Evolutionary conservation across 2,113 vertebrate species (phyloP).

Genomic region (Perca fluviatilis): DNA sequence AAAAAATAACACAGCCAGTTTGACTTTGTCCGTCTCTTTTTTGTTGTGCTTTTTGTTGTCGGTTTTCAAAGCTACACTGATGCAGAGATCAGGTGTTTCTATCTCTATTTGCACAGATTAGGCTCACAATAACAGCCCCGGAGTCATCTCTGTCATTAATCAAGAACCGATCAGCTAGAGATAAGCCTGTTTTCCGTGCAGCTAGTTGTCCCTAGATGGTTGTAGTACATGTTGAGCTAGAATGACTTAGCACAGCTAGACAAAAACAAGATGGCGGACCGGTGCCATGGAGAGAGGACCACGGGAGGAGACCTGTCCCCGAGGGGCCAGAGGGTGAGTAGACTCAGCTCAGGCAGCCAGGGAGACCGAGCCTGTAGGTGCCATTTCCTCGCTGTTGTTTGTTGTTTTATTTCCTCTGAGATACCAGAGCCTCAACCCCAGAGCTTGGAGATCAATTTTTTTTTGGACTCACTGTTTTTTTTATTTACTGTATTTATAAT

Average conservation of each 20-base stretch:
- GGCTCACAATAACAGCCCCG: slow-evolving; percentile 48
- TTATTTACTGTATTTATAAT: too few species aligned
- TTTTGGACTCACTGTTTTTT: background rate
- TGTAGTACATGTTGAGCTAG: slow-evolving; percentile 39
- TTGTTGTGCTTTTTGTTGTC: slow-evolving; percentile 81
- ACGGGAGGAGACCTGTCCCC: slow-evolving; percentile 67
- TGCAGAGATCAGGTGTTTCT: slow-evolving; percentile 39
- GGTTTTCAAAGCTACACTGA: slow-evolving; percentile 71
- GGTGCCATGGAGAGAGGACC: slow-evolving; percentile 73
- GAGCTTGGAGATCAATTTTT: background rate
- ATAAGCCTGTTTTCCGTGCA: slow-evolving; percentile 53
- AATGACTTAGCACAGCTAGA: slow-evolving; percentile 72
- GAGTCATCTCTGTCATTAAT: slow-evolving; percentile 36
- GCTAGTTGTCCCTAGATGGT: slow-evolving; percentile 44
- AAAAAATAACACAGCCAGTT: slow-evolving; percentile 76
- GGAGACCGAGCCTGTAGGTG: slow-evolving; percentile 63
- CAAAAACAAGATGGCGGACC: slow-evolving; percentile 75
- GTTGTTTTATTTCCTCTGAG: slow-evolving; percentile 58
- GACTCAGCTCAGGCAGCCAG: slow-evolving; percentile 59
- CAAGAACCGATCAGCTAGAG: slow-evolving; percentile 20
- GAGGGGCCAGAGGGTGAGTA: slow-evolving; percentile 60
- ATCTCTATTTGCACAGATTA: slow-evolving; percentile 53
- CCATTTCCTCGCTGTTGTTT: slow-evolving; percentile 60
- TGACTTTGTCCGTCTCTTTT: slow-evolving; percentile 57
- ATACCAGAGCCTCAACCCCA: slow-evolving; percentile 15